Evolutionary conservation across 2,113 vertebrate species (phyloP).

Genomic region (Otis tarda): DNA sequence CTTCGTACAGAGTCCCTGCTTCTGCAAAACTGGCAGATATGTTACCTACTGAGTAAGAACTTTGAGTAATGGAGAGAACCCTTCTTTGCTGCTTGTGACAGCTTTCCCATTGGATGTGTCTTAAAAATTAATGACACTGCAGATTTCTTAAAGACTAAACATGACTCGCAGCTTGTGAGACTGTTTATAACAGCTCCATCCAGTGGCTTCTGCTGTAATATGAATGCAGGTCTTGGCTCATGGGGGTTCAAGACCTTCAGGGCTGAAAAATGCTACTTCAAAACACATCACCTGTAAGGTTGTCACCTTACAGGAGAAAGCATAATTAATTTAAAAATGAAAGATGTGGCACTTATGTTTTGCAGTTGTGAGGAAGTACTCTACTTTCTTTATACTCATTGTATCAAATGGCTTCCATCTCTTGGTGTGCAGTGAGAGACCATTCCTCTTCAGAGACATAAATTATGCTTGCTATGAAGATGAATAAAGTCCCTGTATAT

Average conservation of each 20-base stretch:
- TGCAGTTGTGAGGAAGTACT: neutral
- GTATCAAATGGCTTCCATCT: neutral
- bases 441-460: neutral
- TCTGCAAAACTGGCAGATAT: neutral
- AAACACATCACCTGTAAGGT: neutral
- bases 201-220: neutral
- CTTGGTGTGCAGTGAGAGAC: neutral
- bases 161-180: neutral
- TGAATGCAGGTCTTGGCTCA: neutral
- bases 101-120: neutral
- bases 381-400: neutral
- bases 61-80: neutral
- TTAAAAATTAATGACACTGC: neutral
- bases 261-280: neutral
- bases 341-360: neutral
- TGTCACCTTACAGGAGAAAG: neutral
- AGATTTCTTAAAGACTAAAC: neutral
- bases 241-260: neutral
- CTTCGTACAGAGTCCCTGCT: neutral
- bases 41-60: neutral
- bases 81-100: neutral
- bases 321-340: neutral
- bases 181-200: slow-evolving; percentile 52
- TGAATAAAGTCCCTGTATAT: neutral
- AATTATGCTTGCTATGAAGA: neutral